These are phyloP conservation scores for Crotophaga sulcirostris DNA, from an alignment of 2,113 vertebrate genomes.

Conservation along the genomic window DNA sequence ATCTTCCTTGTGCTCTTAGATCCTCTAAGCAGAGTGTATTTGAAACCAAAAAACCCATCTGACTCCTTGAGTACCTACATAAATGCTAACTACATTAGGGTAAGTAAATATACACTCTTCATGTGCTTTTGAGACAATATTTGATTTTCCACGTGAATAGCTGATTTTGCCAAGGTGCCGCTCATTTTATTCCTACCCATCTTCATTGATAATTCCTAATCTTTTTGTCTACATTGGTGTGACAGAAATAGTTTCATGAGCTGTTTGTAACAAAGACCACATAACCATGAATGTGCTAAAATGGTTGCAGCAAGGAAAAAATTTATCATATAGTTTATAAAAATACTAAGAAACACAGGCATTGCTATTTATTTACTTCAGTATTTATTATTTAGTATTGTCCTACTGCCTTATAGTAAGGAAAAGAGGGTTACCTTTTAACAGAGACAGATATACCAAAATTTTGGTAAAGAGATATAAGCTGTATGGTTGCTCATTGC, in stretches of 20 bases:
- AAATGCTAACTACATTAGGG: conserved; percentile 95
- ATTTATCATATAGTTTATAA: background rate
- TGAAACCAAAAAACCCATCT: conserved; percentile 85
- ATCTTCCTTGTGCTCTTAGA: conserved; percentile 78
- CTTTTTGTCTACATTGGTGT: background rate
- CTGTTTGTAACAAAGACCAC: background rate
- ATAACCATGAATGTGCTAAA: background rate
- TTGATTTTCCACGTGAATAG: background rate
- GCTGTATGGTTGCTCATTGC: background rate
- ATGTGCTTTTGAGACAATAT: conserved; percentile 10
- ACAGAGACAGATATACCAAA: background rate
- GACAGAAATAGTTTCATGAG: background rate
- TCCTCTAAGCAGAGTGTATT: conserved; percentile 90
- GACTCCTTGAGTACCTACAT: conserved; percentile 93
- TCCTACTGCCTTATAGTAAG: background rate
- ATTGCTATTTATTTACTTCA: background rate
- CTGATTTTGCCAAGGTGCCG: background rate
- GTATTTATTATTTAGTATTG: background rate
- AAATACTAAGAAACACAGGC: background rate
- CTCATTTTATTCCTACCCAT: background rate
- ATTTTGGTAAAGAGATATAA: background rate
- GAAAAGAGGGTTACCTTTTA: background rate
- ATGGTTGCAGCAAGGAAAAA: background rate
- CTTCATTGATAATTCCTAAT: background rate
- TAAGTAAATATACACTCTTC: conserved; percentile 73